Conservation (phyloP, 2,797 vertebrate species). For the Salmo trutta region DNA sequence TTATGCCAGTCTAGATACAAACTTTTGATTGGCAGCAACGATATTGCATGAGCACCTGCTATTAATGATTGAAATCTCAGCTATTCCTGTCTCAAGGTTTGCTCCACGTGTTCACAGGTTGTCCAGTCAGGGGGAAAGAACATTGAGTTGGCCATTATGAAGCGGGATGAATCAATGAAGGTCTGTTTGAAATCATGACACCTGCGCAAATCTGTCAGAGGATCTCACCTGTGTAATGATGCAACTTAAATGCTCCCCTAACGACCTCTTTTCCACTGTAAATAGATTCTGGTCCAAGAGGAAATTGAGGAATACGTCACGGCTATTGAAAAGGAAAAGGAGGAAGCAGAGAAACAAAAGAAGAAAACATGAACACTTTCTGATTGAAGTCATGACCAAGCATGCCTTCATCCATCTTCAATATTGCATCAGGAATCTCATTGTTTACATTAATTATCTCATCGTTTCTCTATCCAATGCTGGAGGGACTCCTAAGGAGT, state of each 20-base stretch:
- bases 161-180: slow-evolving; percentile 79
- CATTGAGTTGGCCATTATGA: slow-evolving; percentile 84
- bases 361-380: slow-evolving; percentile 68
- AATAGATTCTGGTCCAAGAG: slow-evolving; percentile 80
- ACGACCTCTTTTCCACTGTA: background rate
- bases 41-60: no score
- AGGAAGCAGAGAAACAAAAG: slow-evolving; percentile 83
- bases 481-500: background rate
- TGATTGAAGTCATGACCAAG: background rate
- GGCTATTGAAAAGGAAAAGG: slow-evolving; percentile 85
- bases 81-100: background rate
- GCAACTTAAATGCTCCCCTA: background rate
- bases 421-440: background rate
- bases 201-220: background rate
- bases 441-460: background rate
- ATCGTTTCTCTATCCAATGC: background rate
- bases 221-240: background rate
- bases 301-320: slow-evolving; percentile 84
- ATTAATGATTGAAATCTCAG: background rate
- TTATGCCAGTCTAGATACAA: background rate
- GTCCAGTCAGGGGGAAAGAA: slow-evolving; percentile 86
- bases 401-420: background rate
- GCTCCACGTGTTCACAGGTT: slow-evolving; percentile 66
- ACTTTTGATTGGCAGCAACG: background rate
- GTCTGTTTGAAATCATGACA: slow-evolving; percentile 49